Evolutionary conservation across 1,140 invertebrate species (phyloP).

Genomic region (Eueides isabella): DNA sequence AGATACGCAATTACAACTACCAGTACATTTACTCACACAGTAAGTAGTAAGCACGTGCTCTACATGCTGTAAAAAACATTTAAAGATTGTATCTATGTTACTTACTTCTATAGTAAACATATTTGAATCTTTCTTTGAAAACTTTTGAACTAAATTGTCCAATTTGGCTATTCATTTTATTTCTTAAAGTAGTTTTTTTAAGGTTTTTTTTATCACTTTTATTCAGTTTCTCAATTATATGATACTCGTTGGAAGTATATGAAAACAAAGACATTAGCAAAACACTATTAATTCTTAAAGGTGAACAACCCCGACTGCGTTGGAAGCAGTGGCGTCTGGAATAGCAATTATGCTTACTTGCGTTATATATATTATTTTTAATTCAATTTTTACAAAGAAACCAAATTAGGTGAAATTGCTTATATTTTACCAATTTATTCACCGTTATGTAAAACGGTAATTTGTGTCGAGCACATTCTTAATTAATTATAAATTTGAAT

Average conservation of each 20-base stretch:
- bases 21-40: slow-evolving; percentile 44
- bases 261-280: slow-evolving; percentile 61
- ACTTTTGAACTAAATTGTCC: neutral
- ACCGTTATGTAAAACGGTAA: neutral
- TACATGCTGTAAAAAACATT: slow-evolving; percentile 25
- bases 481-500: neutral
- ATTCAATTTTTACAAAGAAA: neutral
- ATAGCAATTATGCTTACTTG: slow-evolving; percentile 66
- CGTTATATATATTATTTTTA: slow-evolving; percentile 10
- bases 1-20: slow-evolving; percentile 63
- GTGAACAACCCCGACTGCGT: slow-evolving; percentile 66
- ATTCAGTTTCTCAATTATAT: neutral
- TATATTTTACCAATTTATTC: neutral
- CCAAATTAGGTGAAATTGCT: neutral
- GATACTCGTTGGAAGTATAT: neutral
- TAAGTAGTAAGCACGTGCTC: slow-evolving; percentile 52
- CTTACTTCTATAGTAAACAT: neutral
- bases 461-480: neutral
- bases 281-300: slow-evolving; percentile 71
- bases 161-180: too few species aligned
- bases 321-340: slow-evolving; percentile 66
- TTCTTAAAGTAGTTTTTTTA: too few species aligned
- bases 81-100: neutral
- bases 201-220: neutral
- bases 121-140: neutral